Base-by-base conservation (phyloP, 2,888 invertebrate genomes). In the Morpho deidamia region DNA sequence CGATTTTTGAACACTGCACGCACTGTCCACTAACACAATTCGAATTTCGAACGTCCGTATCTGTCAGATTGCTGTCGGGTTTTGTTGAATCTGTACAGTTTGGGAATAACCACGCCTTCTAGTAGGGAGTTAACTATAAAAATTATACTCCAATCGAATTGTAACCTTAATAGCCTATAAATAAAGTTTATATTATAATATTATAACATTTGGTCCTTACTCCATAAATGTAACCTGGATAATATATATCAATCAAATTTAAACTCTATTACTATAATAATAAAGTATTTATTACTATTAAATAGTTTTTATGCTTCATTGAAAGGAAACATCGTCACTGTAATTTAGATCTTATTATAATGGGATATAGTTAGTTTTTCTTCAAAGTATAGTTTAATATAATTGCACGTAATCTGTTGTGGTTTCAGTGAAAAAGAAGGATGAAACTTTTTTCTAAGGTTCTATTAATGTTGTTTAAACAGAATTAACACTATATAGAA, bases 21-120 rank as follows among this genome's bases (percentile, higher is more conserved):
- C 67, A 67, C 68, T 63, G 64, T 59, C 55, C 67, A 68, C 68
- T 63, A 51, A 63, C 65, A 62, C 65, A 40, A 59, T 61, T 64
- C 53, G 61, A 58, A 60, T 56, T 63, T 59, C 59, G 55, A 62
- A 66, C 64, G 68, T 58, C 64, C 58, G 64, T 57, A 43, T 59
- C 63, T 59, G 64, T 60, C 58, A 62, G 62, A 58, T 57, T 57
- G 58, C 58, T 57, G 55, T 56, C 58, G 60, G 56, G 62, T 53
- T 62, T 61, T 62, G 63, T 61, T 56, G 54, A 59, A 47, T 53
- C 49, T 51, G 56, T 44, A 52, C 46, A 55, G 60, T 59, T 61
- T 50, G 54, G 53, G 51, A 59, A 54, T 58, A 56, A 59, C 66
- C 66, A 64, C 65, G 66, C 66, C 65, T 65, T 57, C 55, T 60